phyloP scores from a whole-genome alignment of 2,797 vertebrate species.

The Falco berigora region DNA sequence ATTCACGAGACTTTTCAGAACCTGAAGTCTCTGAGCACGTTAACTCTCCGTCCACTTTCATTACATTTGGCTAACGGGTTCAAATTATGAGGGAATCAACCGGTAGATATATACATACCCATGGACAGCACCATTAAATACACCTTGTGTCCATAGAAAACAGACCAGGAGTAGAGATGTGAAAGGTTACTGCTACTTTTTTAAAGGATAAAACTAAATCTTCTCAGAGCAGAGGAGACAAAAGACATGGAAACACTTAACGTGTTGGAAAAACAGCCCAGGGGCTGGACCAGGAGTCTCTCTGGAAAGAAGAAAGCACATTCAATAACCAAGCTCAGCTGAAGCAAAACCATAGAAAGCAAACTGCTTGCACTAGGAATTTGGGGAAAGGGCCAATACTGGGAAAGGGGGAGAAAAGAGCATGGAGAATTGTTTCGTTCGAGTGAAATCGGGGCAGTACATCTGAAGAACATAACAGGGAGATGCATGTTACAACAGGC shows the following conservation, averaged over 20 bases:
- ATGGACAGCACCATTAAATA: background rate
- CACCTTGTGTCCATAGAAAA: background rate
- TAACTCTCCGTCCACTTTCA: background rate
- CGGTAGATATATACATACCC: background rate
- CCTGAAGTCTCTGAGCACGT: background rate
- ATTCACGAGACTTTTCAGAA: background rate
- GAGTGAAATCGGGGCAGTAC: background rate
- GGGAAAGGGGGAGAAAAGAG: background rate
- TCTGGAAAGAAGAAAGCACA: background rate
- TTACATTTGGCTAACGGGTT: background rate
- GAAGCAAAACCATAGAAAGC: conserved; percentile 39
- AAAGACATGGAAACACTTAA: background rate
- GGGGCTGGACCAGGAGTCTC: background rate
- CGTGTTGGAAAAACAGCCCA: background rate
- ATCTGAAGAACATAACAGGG: background rate
- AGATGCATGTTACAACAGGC: background rate
- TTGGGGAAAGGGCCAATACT: background rate
- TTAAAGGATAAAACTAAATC: background rate
- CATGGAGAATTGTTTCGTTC: background rate
- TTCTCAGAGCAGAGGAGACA: background rate
- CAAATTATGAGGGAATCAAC: background rate
- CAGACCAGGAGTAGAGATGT: background rate
- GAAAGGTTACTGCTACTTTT: background rate
- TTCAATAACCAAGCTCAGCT: background rate
- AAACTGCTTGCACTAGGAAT: background rate